A percentile compares a stretch with the other conserved stretches of the same genome.
Evolutionary conservation across 1,140 invertebrate species (phyloP).

Genomic region (Pteromalus puparum): DNA sequence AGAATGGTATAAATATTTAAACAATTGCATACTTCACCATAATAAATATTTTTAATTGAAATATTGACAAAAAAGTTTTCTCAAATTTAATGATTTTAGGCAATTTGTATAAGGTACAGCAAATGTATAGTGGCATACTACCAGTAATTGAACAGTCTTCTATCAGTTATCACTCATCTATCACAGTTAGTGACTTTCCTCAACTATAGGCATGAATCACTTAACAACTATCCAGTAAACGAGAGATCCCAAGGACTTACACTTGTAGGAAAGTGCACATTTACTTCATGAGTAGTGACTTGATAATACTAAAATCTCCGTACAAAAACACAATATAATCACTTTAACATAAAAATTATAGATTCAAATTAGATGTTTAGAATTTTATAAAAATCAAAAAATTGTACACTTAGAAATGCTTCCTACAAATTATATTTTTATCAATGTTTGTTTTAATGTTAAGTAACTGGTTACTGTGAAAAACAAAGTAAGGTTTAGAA

Average conservation of each 20-base stretch:
- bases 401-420: constrained; percentile 16
- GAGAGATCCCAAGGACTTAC: constrained; percentile 8
- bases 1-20: neutral
- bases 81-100: constrained; percentile 24
- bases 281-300: constrained; percentile 23
- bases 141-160: constrained; percentile 25
- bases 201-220: constrained; percentile 27
- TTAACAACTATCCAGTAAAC: constrained; percentile 18
- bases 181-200: neutral
- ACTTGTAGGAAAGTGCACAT: constrained; percentile 36
- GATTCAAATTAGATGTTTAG: constrained; percentile 30
- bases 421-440: constrained; percentile 20
- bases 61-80: neutral
- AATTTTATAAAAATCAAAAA: constrained; percentile 12
- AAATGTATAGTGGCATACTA: constrained; percentile 24
- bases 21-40: neutral
- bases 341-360: constrained; percentile 8
- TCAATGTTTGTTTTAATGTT: neutral
- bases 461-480: neutral
- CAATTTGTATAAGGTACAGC: constrained; percentile 25
- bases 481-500: neutral
- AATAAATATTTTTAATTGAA: neutral
- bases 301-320: constrained; percentile 7
- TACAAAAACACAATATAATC: neutral
- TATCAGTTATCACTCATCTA: constrained; percentile 13